Base-by-base conservation (phyloP, 1,140 invertebrate genomes). In the Atta colombica region DNA sequence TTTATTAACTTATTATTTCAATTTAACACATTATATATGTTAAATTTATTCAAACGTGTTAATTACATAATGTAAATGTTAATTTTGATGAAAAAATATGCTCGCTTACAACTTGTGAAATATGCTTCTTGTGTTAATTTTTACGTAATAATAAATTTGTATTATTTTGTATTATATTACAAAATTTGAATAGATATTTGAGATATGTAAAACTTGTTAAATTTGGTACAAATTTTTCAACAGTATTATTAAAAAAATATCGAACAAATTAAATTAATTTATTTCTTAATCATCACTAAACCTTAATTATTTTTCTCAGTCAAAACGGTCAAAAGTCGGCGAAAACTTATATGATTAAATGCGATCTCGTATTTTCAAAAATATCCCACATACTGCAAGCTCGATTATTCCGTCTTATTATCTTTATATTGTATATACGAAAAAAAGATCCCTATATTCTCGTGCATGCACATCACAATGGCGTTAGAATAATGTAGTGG, bases 381-480 rank as follows among this genome's bases (percentile, higher is more conserved):
- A 49, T 77, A 31, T 65, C 18, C 8, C 18, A 61, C 25, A 31
- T 74, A 39, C 18, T 10, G 14, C 55, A 45, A 77, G 21, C n/a
- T 8, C 21, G n/a, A 35, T 12, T 18, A 28, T 66, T 16, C 14
- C 1, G 4, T 49, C 8, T 51, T 45, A 28, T 51, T 28, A 28
- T 28, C 6, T 51, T 25, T 6, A 49, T 51, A 4, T 69, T 69
- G 14, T 51, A 16, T n/a, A 16, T n/a, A 51, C 21, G 51, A 55
- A 75, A 78, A 77, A 77, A 60, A 71, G 39, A 3, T 21, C 5
- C 25, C 39, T 65, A 61, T 88, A 65, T 14, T 86, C 61, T 60
- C 53, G 12, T 14, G 58, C n/a, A 28, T 61, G 6, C 55, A 8
- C 25, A 63, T 55, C 63, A 39, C 51, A 25, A 39, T 10, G 21